Base-by-base conservation (phyloP, 2,888 invertebrate genomes). In the Petrolisthes manimaculis region DNA sequence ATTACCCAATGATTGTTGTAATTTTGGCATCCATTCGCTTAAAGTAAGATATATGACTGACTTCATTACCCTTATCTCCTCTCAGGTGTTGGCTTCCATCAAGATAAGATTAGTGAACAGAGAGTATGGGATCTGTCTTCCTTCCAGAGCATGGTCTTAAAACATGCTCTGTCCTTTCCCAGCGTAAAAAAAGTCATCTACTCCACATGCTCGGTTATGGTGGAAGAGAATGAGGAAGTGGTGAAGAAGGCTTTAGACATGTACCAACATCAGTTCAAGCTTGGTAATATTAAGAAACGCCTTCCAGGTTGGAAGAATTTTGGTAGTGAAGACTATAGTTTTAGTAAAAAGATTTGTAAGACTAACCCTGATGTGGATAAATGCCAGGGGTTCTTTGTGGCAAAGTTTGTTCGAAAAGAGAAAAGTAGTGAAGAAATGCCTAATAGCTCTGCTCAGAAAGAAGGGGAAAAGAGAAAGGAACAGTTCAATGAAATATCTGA, bases 151-250 rank as follows among this genome's bases (percentile, higher is more conserved):
- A 95, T 96, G 92, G 95, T 99, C 88, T 94, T 99, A 0, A 95
- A 95, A 87, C 97, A 97, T 93, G 98, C 99, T 0, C 95, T 99
- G 93, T 95, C 95, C 18, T 98, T 98, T 93, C 97, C 98, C 0
- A 95, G 95, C 88, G 97, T 95, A 0, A 96, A 97, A 92, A 94
- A 96, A 86, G 95, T 99, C 21, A 96, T 98, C 4, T 99, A 99
- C 93, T 99, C 99, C 71, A 99, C 99, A 0, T 99, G 99, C 92
- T 99, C 99, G 0, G 92, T 97, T 12, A 95, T 96, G 92, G 95
- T 95, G 0, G 96, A 97, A 93, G 98, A 99, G 94, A 99, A 99
- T 93, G 99, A 99, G 93, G 94, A 95, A 91, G 99, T 99, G 0
- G 95, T 98, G 0, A 94, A 95, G 18, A 96, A 96, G 92, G 95